Percentiles rank a stretch among this genome's conserved stretches.
Conservation (phyloP, 35 echinoderm and acorn worm species). For the Strongylocentrotus purpuratus region DNA sequence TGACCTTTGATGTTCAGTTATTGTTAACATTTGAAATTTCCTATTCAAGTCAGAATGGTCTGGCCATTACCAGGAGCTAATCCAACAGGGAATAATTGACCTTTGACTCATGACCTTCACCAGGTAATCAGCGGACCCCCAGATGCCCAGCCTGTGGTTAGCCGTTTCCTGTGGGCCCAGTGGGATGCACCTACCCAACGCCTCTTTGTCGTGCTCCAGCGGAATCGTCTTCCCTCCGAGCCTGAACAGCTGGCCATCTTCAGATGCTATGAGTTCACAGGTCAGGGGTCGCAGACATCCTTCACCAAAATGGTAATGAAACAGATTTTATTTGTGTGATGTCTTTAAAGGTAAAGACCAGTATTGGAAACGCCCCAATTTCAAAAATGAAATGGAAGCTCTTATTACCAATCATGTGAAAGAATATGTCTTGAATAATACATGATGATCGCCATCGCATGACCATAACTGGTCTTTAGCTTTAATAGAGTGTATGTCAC, state of each 20-base stretch:
- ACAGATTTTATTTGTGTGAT: neutral
- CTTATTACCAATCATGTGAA: too few relatives aligned
- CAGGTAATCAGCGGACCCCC: slow-evolving; percentile 73
- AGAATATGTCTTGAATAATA: too few relatives aligned
- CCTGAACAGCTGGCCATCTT: slow-evolving; percentile 32
- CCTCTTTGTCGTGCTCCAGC: slow-evolving; percentile 49
- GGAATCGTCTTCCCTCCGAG: slow-evolving; percentile 1
- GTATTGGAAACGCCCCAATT: too few relatives aligned
- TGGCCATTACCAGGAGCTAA: neutral
- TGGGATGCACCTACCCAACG: slow-evolving; percentile 69
- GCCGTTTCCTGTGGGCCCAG: slow-evolving; percentile 69
- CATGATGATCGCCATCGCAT: too few relatives aligned
- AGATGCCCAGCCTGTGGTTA: slow-evolving; percentile 50
- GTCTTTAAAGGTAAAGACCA: too few relatives aligned
- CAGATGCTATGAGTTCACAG: slow-evolving; percentile 69
- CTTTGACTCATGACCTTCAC: slow-evolving; percentile 21
- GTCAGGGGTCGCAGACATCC: slow-evolving; percentile 40
- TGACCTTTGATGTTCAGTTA: neutral
- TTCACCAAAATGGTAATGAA: slow-evolving; percentile 62
- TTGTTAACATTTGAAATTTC: neutral
- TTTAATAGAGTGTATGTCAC: too few relatives aligned
- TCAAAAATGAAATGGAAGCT: too few relatives aligned
- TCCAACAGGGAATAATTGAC: neutral
- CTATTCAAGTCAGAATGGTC: neutral
- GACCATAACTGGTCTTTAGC: too few relatives aligned